phyloP scores from a whole-genome alignment of 2,888 invertebrate species.

The Pharmacophagus antenor region DNA sequence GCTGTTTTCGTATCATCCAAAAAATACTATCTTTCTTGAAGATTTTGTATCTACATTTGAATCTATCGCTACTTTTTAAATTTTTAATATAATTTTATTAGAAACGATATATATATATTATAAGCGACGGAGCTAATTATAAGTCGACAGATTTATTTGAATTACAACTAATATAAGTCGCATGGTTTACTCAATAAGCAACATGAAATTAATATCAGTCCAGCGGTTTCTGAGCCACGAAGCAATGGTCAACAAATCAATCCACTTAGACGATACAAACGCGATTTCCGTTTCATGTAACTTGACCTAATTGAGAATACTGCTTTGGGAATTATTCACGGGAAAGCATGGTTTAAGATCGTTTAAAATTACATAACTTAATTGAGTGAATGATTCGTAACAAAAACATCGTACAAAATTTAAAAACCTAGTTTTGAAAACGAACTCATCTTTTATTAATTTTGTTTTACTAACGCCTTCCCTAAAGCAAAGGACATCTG shows the following conservation, averaged over 20 bases:
- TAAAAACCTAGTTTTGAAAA: not conserved
- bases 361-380: not conserved
- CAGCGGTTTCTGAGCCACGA: not conserved
- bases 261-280: not conserved
- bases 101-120: too few species aligned
- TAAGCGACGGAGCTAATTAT: too few species aligned
- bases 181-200: too few species aligned
- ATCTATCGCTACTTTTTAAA: too few species aligned
- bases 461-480: constrained; percentile 6
- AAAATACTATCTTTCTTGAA: too few species aligned
- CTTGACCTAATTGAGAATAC: constrained; percentile 11
- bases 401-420: not conserved
- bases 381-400: not conserved
- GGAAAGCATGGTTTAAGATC: not conserved
- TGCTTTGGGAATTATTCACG: not conserved
- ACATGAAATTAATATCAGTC: not conserved
- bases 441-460: not conserved
- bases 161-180: too few species aligned
- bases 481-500: constrained; percentile 22
- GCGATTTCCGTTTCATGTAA: constrained; percentile 4
- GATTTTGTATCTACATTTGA: too few species aligned
- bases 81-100: too few species aligned
- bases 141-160: too few species aligned
- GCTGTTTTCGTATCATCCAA: too few species aligned
- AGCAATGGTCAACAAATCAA: not conserved